Percentiles rank a stretch among this genome's conserved stretches.
phyloP scores from a whole-genome alignment of 2,113 vertebrate genomes.

The Axis porcinus region DNA sequence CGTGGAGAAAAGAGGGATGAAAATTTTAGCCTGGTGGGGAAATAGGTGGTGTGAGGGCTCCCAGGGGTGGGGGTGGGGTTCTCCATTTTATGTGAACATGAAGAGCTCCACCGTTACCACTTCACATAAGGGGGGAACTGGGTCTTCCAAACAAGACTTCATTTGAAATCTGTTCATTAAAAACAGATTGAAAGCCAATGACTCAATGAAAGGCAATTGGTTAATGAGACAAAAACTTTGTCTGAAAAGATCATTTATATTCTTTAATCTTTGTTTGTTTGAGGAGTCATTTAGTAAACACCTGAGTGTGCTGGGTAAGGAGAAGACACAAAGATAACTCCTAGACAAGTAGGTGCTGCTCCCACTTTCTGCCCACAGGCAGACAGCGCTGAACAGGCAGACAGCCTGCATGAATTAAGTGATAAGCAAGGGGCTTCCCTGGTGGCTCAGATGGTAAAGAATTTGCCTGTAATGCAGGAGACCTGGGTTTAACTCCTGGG shows the following conservation, averaged over 20 bases:
- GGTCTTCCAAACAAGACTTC: neutral
- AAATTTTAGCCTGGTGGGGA: neutral
- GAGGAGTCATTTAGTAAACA: neutral
- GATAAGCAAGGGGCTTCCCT: neutral
- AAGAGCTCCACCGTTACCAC: neutral
- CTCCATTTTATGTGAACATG: neutral
- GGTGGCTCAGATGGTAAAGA: neutral
- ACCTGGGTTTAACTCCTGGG: neutral
- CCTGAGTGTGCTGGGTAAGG: neutral
- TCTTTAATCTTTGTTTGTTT: neutral
- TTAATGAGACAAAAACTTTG: neutral
- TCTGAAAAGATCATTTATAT: neutral
- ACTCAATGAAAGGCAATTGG: neutral
- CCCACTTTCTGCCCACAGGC: neutral
- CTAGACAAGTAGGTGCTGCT: neutral
- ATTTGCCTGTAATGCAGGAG: neutral
- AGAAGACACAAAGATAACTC: neutral
- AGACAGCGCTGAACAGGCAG: neutral
- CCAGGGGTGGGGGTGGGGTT: neutral
- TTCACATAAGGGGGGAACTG: neutral
- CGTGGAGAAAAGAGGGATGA: neutral
- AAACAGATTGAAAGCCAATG: neutral
- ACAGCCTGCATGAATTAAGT: neutral
- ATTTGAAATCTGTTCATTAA: neutral
- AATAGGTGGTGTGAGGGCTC: neutral